These are phyloP conservation scores for Gibbula magus DNA, from an alignment of 2,888 invertebrate genomes.

Conservation along the genomic window DNA sequence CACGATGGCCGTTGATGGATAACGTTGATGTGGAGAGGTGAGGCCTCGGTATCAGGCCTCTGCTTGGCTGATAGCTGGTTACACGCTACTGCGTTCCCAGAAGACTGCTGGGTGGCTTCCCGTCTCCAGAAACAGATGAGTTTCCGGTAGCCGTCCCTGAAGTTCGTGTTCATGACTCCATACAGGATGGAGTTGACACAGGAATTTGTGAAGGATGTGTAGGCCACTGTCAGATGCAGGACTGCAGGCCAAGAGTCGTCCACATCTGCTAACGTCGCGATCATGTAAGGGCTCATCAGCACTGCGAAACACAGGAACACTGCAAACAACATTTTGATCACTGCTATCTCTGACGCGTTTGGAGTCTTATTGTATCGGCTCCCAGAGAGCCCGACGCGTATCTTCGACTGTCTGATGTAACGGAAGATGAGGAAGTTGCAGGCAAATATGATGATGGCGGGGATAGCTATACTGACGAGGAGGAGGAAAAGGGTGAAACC, in stretches of 20 bases:
- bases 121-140: not conserved
- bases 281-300: conserved; percentile 31
- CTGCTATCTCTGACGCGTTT: conserved; percentile 21
- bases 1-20: too few relatives aligned
- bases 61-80: too few relatives aligned
- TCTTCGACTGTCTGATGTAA: conserved; percentile 13
- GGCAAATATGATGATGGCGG: conserved; percentile 19
- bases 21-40: too few relatives aligned
- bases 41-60: too few relatives aligned
- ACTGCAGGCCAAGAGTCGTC: conserved; percentile 27
- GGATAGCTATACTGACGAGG: not conserved
- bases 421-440: conserved; percentile 27
- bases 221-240: conserved; percentile 29
- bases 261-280: conserved; percentile 27
- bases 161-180: conserved; percentile 33
- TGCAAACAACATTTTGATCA: conserved; percentile 31
- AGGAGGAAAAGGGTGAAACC: conserved; percentile 19
- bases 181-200: conserved; percentile 39
- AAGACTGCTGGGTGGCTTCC: too few relatives aligned
- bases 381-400: not conserved
- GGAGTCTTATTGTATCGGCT: not conserved
- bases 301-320: conserved; percentile 29
- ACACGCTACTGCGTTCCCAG: not conserved
- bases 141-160: conserved; percentile 24
- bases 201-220: conserved; percentile 32